Evolutionary conservation across 2,797 vertebrate species (phyloP).

Genomic region (Macropodus opercularis): DNA sequence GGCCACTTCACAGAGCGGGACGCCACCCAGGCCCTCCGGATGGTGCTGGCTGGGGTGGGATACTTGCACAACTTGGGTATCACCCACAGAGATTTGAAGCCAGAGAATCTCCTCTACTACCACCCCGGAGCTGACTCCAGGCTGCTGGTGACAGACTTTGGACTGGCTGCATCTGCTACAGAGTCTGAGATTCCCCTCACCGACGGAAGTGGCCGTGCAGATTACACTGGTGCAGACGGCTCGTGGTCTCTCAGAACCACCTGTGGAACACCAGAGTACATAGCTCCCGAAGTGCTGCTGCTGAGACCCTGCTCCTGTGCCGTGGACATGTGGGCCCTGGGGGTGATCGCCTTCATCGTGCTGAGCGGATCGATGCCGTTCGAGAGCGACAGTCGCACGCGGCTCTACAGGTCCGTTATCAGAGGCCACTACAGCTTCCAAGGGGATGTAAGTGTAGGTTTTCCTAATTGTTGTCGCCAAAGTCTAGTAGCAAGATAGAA

Average conservation of each 20-base stretch:
- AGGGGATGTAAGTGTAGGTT: conserved; percentile 61
- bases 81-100: conserved; percentile 73
- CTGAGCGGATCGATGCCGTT: conserved; percentile 78
- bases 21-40: conserved; percentile 66
- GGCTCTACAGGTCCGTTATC: conserved; percentile 68
- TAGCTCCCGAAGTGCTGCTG: conserved; percentile 75
- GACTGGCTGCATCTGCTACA: conserved; percentile 62
- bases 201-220: rapidly evolving
- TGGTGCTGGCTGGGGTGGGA: conserved; percentile 65
- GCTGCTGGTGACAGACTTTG: conserved; percentile 75
- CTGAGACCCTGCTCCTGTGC: conserved; percentile 55
- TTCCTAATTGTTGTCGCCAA: too few relatives aligned
- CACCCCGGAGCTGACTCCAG: conserved; percentile 72
- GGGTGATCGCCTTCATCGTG: conserved; percentile 72
- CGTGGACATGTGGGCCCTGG: conserved; percentile 76
- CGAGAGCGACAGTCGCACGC: conserved; percentile 63
- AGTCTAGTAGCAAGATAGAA: neutral
- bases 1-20: conserved; percentile 74
- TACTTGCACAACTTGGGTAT: conserved; percentile 74
- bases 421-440: conserved; percentile 72
- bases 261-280: conserved; percentile 69
- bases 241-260: conserved; percentile 45
- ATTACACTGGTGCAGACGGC: conserved; percentile 11
- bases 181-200: neutral
- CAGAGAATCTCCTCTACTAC: conserved; percentile 76